These are phyloP conservation scores for Dolichomitus sp. DNA, from an alignment of 2,888 invertebrate species.

Conservation along the genomic window DNA sequence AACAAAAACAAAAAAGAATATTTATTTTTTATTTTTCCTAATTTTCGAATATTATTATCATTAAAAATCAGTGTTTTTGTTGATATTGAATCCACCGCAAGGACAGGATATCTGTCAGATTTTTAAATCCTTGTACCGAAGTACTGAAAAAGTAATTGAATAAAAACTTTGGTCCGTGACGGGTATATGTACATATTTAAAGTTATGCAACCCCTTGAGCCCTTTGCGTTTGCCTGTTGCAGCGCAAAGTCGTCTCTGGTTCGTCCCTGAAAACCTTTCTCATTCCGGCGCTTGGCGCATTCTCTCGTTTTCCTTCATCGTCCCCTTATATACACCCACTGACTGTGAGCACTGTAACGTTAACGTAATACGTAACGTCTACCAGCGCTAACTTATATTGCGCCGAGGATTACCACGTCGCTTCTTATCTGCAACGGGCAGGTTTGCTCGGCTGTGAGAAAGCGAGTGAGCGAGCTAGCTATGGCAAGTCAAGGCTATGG, in stretches of 20 bases:
- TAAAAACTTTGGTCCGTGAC: too few species aligned
- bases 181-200: constrained; percentile 20
- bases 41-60: too few species aligned
- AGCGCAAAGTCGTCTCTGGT: constrained; percentile 31
- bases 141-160: too few species aligned
- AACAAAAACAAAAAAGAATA: too few species aligned
- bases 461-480: constrained; percentile 41
- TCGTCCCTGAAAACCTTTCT: constrained; percentile 13
- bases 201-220: constrained; percentile 21
- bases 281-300: constrained; percentile 29
- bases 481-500: constrained; percentile 58
- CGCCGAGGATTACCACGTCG: constrained; percentile 83
- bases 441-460: constrained; percentile 69
- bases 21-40: too few species aligned
- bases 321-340: constrained; percentile 41
- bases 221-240: constrained; percentile 11
- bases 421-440: constrained; percentile 82
- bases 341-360: constrained; percentile 50
- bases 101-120: too few species aligned
- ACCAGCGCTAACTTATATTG: constrained; percentile 82
- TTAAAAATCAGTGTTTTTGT: too few species aligned
- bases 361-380: constrained; percentile 82
- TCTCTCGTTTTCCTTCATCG: constrained; percentile 43
- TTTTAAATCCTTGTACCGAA: too few species aligned
- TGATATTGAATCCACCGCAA: too few species aligned